A percentile compares a stretch with the other conserved stretches of the same genome.
phyloP scores from a whole-genome alignment of 2,888 invertebrate genomes.

The Bhutanitis thaidina region DNA sequence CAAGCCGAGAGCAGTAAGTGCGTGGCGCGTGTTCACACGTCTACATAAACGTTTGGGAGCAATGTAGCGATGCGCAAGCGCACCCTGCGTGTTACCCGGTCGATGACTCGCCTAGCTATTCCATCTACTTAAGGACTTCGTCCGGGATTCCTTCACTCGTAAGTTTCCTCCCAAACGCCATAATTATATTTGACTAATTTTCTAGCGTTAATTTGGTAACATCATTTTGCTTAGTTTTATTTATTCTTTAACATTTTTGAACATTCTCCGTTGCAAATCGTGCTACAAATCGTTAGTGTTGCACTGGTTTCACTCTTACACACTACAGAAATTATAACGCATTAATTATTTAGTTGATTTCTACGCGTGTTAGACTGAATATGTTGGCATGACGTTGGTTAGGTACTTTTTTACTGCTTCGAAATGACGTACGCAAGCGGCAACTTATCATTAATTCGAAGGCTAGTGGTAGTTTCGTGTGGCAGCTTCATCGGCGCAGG shows the following conservation, averaged over 20 bases:
- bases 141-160: no score
- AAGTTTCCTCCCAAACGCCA: no score
- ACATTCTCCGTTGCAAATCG: neutral
- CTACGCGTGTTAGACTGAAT: neutral
- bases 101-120: neutral
- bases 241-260: no score
- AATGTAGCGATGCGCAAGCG: neutral
- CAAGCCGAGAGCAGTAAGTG: slow-evolving; percentile 10
- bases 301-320: slow-evolving; percentile 16
- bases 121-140: no score
- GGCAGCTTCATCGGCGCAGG: neutral
- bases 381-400: neutral
- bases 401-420: neutral
- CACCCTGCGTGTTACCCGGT: neutral
- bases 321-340: slow-evolving; percentile 4
- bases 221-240: no score
- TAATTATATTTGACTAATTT: no score
- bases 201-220: no score
- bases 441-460: neutral
- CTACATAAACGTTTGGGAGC: neutral
- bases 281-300: neutral
- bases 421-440: neutral
- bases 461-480: neutral
- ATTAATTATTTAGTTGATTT: slow-evolving; percentile 7
- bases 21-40: neutral